Evolutionary conservation across 2,797 vertebrate species (phyloP).

Genomic region (Phrynocephalus forsythii): DNA sequence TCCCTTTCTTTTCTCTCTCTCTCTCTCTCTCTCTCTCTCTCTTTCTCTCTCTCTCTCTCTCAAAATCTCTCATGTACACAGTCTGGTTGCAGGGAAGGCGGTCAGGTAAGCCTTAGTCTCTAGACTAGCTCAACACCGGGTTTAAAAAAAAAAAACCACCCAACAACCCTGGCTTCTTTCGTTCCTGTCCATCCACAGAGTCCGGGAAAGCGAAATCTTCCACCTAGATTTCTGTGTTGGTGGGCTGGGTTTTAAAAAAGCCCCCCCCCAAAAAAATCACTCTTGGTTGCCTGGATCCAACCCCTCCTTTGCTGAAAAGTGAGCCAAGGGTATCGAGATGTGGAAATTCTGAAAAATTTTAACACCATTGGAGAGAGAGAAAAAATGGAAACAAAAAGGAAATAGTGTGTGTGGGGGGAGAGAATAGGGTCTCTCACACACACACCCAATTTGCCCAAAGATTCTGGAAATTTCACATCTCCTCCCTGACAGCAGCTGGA

Average conservation of each 20-base stretch:
- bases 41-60: slow-evolving; percentile 64
- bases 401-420: too few relatives aligned
- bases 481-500: too few relatives aligned
- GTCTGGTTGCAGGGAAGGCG: slow-evolving; percentile 78
- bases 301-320: not conserved
- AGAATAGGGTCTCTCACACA: too few relatives aligned
- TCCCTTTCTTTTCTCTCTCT: slow-evolving; percentile 69
- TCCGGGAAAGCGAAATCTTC: too few relatives aligned
- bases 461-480: too few relatives aligned
- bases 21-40: slow-evolving; percentile 58
- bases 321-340: not conserved
- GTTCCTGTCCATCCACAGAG: rapidly evolving
- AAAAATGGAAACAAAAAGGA: too few relatives aligned
- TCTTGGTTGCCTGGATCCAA: not conserved
- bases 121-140: not conserved
- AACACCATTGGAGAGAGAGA: too few relatives aligned
- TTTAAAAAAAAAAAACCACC: not conserved
- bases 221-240: not conserved
- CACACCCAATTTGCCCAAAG: too few relatives aligned
- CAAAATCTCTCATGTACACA: slow-evolving; percentile 65
- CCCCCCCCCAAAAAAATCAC: not conserved
- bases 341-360: too few relatives aligned
- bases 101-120: slow-evolving; percentile 72
- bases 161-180: not conserved
- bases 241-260: too few relatives aligned